These are phyloP conservation scores for Pluvianellus socialis DNA, from an alignment of 2,113 vertebrate genomes.

Conservation along the genomic window DNA sequence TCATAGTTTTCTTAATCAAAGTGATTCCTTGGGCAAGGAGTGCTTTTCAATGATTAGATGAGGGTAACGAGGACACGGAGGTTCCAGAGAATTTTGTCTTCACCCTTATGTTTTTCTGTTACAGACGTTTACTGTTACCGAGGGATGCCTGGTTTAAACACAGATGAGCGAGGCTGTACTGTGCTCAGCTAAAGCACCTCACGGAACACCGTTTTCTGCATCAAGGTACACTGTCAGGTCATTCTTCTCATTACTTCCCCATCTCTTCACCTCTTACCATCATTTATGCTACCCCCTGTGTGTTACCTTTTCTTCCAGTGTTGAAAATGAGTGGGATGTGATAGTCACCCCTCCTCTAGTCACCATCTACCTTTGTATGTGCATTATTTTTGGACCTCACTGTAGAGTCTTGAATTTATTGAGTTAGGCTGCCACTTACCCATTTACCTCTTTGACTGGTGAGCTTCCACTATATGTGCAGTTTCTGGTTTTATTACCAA, in stretches of 20 bases:
- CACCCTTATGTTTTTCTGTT: neutral
- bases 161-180: neutral
- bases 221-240: fast-evolving
- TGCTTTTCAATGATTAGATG: neutral
- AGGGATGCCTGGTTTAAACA: too few species aligned
- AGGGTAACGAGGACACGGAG: neutral
- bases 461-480: neutral
- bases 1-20: neutral
- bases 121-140: neutral
- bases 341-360: neutral
- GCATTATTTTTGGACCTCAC: neutral
- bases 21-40: neutral
- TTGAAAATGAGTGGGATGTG: neutral
- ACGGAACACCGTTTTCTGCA: neutral
- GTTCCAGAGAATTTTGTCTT: neutral
- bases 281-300: neutral
- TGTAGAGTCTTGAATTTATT: neutral
- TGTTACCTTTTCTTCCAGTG: neutral
- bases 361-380: neutral
- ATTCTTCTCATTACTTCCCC: neutral
- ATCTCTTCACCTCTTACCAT: neutral
- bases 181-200: neutral
- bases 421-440: neutral
- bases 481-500: neutral
- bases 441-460: neutral